Evolutionary conservation across 1,140 invertebrate genomes (phyloP), one percentile per base, ranked within the genome.

Genomic region (Probaryconus sp.): DNA sequence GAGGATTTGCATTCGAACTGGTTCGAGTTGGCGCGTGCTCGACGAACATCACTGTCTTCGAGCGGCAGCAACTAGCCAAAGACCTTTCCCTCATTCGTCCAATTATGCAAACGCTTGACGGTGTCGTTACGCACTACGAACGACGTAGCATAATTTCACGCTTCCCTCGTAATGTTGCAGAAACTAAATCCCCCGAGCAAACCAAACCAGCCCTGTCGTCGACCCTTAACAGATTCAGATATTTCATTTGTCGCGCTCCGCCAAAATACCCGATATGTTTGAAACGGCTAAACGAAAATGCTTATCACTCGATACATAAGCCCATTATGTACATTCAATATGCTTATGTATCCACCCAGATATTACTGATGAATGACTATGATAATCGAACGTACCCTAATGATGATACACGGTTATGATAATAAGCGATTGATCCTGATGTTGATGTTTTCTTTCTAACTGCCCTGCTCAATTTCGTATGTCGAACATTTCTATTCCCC

Each of bases 1-100:
- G 24, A 73, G 58, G 50, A 78, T 78, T 74, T 67, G 67, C 65
- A 78, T 74, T 64, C 61, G 38, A 68, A 78, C 65, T 58, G 65
- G 68, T 70, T 68, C 55, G 56, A 74, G 72, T 78, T 63, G 48
- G n/a, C n/a, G 24, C 50, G 30, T 37, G 18, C 31, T 3, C 50
- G 42, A 26, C 43, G 37, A 67, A 14, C 33, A 67, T 63, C 65
- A 53, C 58, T 55, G 16, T 38, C 53, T 65, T 65, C 30, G 60
- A 14, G 38, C 31, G 20, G 20, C 37, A 18, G 38, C 18, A 16
- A 21, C 40, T n/a, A 18, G 47, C 33, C 38, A 31, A 21, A 45
- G 21, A 51, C 30, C 53, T 60, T 60, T 76, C 58, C 37, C 42
- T 72, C 51, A 20, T 14, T 21, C 53, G 48, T 31, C 58, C 68